Evolutionary conservation across 2,113 vertebrate species (phyloP), one percentile per base, ranked within the genome.

Genomic region (Typhlomys cinereus): DNA sequence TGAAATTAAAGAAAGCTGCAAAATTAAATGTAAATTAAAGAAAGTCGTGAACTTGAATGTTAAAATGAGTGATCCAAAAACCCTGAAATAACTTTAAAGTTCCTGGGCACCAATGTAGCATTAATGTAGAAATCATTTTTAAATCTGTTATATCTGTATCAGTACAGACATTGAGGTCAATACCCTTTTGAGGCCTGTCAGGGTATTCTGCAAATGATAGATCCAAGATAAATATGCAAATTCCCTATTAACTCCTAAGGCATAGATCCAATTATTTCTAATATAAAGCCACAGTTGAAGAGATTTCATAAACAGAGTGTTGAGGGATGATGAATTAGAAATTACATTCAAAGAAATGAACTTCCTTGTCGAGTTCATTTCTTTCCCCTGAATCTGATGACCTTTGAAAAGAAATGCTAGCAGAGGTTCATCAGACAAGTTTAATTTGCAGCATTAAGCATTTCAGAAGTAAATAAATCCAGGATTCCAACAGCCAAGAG

Each of bases 351-450:
- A 89, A 46, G 59, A 12, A 73, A 69, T 59, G n/a, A 13, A 61
- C 92, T 73, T 21, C 9, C 0, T 41, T 70, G 5, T n/a, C n/a
- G n/a, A n/a, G n/a, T 8, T 39, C 80, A 71, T 71, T 69, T 67
- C 79, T 54, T 76, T 50, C 39, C 69, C 88, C 14, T 39, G 62
- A 31, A 10, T 11, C 39, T 57, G 27, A n/a, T 36, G n/a, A 50
- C 14, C 70, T 48, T 89, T 62, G 70, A 70, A 75, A n/a, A n/a
- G n/a, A n/a, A 87, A 89, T 29, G 14, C 57, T 81, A 90, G 84
- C 50, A 78, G 44, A 93, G 90, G 57, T 89, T 91, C 69, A 85
- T 66, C 71, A 91, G 61, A 80, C 66, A 92, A 95, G 89, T 88
- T 73, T 92, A 90, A 94, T 89, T 64, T 89, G 14, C 41, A 64